phyloP scores from a whole-genome alignment of 2,113 vertebrate genomes.

The Eidolon helvum region DNA sequence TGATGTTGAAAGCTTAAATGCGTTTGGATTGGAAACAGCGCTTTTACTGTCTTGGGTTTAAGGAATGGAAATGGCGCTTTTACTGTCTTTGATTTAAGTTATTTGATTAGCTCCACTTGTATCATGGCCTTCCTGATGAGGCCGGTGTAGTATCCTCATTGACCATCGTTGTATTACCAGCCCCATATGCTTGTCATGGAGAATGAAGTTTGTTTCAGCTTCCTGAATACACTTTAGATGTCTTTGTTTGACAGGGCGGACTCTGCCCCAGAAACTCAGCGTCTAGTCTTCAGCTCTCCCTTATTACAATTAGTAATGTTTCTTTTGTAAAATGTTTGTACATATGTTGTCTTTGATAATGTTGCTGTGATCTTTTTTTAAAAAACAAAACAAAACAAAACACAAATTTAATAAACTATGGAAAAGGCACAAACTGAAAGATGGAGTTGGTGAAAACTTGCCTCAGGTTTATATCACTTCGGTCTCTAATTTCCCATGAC shows the following conservation, averaged over 20 bases:
- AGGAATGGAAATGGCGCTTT: too few relatives aligned
- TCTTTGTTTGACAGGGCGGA: conserved; percentile 10
- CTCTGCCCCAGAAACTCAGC: background rate
- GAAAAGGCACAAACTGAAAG: conserved; percentile 32
- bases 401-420: conserved; percentile 51
- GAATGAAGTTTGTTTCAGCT: conserved; percentile 1
- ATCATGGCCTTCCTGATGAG: background rate
- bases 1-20: background rate
- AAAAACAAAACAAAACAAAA: background rate
- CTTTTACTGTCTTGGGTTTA: background rate
- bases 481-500: background rate
- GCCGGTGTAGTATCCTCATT: background rate
- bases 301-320: conserved; percentile 21
- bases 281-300: background rate
- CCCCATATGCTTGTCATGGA: background rate
- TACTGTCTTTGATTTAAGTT: background rate
- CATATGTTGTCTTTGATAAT: conserved; percentile 65
- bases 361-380: conserved; percentile 54
- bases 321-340: conserved; percentile 70
- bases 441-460: conserved; percentile 45
- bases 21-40: background rate
- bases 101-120: background rate
- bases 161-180: background rate
- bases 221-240: background rate
- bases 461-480: background rate